Base-by-base conservation (phyloP, 2,888 invertebrate genomes). In the Drosophila antonietae region DNA sequence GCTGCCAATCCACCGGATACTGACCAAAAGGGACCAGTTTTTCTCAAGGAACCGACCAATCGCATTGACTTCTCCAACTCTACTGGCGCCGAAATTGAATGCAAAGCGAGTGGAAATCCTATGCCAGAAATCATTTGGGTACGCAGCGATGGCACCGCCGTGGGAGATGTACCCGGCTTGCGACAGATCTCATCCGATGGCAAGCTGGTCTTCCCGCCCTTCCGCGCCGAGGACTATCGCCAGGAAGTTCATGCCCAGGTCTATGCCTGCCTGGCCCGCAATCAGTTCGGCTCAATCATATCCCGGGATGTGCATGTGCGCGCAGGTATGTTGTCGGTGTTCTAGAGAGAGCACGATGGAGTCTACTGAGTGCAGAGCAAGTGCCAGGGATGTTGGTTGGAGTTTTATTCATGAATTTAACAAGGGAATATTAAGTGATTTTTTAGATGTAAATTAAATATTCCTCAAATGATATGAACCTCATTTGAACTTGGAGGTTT, bases 201-300 rank as follows among this genome's bases (percentile, higher is more conserved):
- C 91, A 98, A 98, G 91, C 94, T 98, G 89, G 96, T 97, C 59
- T 98, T 98, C 93, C 97, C 97, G 70, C 98, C 98, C 41, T 98
- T 98, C 95, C 95, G 98, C 69, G 97, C 97, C 59, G 97, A 97
- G 93, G 97, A 97, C 92, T 98, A 98, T 91, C 95, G 97, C 51
- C 97, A 98, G 93, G 97, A 98, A 93, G 97, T 98, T 53, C 98
- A 98, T 92, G 97, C 98, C 73, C 97, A 98, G 93, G 96, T 97
- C 73, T 98, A 98, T 93, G 96, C 97, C 83, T 98, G 98, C 92
- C 94, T 97, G 80, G 98, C 98, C 12, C 95, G 96, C 89, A 98
- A 97, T 93, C 95, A 96, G 66, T 97, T 97, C 82, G 98, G 98
- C 77, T 96, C 96, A 41, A 97, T 98, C 87, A 96, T 97, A 91